Conservation (phyloP, 2,797 vertebrate species). For the Melanotaenia maccullochi region DNA sequence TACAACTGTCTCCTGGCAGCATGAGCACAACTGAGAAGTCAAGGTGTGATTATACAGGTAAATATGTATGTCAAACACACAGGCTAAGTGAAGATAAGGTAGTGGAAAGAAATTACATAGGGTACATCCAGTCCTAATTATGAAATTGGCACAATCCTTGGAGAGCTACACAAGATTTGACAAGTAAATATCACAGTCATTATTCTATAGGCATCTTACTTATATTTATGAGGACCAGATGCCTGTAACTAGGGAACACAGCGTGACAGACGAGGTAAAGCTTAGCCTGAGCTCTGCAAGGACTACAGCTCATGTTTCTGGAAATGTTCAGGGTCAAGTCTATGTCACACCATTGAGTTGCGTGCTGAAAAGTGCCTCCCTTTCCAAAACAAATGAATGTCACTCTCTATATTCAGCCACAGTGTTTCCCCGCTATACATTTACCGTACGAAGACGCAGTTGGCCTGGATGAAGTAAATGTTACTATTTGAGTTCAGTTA, state of each 20-base stretch:
- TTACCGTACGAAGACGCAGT: neutral
- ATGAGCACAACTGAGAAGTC: slow-evolving; percentile 35
- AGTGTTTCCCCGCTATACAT: slow-evolving; percentile 17
- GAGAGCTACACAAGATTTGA: neutral
- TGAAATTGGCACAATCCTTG: slow-evolving; percentile 7
- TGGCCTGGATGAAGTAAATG: neutral
- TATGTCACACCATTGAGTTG: slow-evolving; percentile 37
- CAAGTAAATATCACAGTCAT: neutral
- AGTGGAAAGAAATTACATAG: neutral
- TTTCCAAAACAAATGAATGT: slow-evolving; percentile 60
- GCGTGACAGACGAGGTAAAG: slow-evolving; percentile 43
- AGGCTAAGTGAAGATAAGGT: slow-evolving; percentile 7
- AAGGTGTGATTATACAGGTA: slow-evolving; percentile 40
- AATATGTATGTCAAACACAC: slow-evolving; percentile 36
- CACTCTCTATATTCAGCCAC: slow-evolving; percentile 30
- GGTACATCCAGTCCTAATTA: neutral
- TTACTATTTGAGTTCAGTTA: slow-evolving; percentile 10
- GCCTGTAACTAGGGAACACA: slow-evolving; percentile 34
- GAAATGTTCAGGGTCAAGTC: slow-evolving; percentile 67
- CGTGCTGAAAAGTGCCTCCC: slow-evolving; percentile 49
- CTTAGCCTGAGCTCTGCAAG: slow-evolving; percentile 59
- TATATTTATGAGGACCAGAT: slow-evolving; percentile 23
- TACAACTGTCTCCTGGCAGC: slow-evolving; percentile 59
- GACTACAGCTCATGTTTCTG: slow-evolving; percentile 73
- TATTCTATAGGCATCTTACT: slow-evolving; percentile 4